Evolutionary conservation across 2,113 vertebrate genomes (phyloP).

Genomic region (Entosphenus tridentatus): DNA sequence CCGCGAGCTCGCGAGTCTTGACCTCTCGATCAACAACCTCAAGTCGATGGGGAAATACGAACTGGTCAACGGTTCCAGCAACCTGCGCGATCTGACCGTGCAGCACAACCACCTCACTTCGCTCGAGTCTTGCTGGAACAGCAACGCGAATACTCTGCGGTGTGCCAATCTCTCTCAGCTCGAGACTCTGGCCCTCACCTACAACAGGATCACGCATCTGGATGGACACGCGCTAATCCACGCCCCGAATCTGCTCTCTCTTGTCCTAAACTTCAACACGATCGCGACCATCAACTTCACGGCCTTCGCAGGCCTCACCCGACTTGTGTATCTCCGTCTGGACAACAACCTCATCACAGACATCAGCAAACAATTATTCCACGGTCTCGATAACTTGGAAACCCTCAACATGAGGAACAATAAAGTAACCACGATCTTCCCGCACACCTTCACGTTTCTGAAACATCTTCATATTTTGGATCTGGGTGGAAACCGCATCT

Average conservation of each 20-base stretch:
- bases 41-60: slow-evolving; percentile 12
- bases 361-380: slow-evolving; percentile 22
- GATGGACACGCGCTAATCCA: slow-evolving; percentile 17
- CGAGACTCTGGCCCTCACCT: slow-evolving; percentile 20
- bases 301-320: slow-evolving; percentile 22
- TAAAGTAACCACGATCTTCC: slow-evolving; percentile 33
- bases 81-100: slow-evolving; percentile 13
- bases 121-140: slow-evolving; percentile 14
- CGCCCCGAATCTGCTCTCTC: slow-evolving; percentile 17
- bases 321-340: slow-evolving; percentile 27
- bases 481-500: slow-evolving; percentile 40
- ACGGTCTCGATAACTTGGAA: slow-evolving; percentile 21
- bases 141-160: accelerated
- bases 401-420: slow-evolving; percentile 42
- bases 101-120: slow-evolving; percentile 29
- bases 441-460: slow-evolving; percentile 21
- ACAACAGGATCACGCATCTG: slow-evolving; percentile 32
- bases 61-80: background rate
- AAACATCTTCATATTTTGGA: slow-evolving; percentile 24
- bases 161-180: slow-evolving; percentile 15
- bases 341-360: slow-evolving; percentile 48
- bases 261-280: slow-evolving; percentile 37
- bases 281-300: slow-evolving; percentile 21
- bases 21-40: slow-evolving; percentile 27
- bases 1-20: slow-evolving; percentile 17